Conservation (phyloP, 2,797 vertebrate species). For the Clamator glandarius region DNA sequence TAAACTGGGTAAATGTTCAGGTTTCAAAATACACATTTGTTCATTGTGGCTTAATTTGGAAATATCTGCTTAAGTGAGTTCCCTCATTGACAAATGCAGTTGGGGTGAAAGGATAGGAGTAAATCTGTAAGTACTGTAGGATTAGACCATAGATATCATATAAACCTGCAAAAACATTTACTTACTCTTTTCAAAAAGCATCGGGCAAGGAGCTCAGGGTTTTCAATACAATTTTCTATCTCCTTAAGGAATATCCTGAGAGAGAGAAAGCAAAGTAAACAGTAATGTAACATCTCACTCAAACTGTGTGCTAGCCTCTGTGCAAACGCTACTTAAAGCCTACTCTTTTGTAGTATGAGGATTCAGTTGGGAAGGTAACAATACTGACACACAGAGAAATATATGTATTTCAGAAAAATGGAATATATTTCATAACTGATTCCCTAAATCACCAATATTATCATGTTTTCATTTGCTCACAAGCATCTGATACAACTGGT, state of each 20-base stretch:
- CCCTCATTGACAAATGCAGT: neutral
- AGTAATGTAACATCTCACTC: neutral
- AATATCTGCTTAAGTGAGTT: neutral
- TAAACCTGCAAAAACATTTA: neutral
- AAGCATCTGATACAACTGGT: neutral
- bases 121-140: neutral
- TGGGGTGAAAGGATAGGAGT: neutral
- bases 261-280: constrained; percentile 6
- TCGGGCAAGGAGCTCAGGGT: constrained; percentile 89
- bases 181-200: constrained; percentile 96
- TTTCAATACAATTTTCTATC: constrained; percentile 90
- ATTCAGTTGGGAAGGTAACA: neutral
- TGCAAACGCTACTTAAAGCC: neutral
- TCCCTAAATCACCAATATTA: neutral
- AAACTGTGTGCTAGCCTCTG: neutral
- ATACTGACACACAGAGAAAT: neutral
- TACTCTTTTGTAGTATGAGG: neutral
- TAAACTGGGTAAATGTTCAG: neutral
- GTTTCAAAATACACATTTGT: neutral
- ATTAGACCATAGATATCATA: neutral
- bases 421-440: neutral
- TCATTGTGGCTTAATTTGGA: neutral
- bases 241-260: constrained; percentile 92
- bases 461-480: neutral
- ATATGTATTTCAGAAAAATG: neutral